Evolutionary conservation across 2,797 vertebrate species (phyloP), one percentile per base, ranked within the genome.

Genomic region (Meriones psammophilus): DNA sequence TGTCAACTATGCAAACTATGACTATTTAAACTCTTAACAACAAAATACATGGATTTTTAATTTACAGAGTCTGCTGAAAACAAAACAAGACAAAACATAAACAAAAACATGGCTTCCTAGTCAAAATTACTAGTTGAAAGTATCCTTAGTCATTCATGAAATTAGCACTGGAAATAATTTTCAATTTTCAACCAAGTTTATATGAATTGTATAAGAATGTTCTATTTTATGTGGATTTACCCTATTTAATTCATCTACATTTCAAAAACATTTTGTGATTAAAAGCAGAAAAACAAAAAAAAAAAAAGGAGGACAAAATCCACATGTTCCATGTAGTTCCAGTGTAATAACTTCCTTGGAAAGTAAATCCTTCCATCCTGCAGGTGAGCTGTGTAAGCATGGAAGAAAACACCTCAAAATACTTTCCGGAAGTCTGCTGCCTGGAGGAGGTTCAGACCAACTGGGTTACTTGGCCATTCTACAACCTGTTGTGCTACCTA

Each of bases 71-170:
- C 30, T 15, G 50, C 3, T 69, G 10, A 83, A 69, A 93, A 95
- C 50, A 94, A n/a, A 79, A 94, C 91, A 94, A n/a, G 76, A 94
- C 91, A 42, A 42, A 42, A 42, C 42, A 42, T 93, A n/a, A 79
- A 94, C 91, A 95, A 93, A 36, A 4, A 0, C 17, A 0, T 58
- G 13, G 9, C 1, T 28, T 33, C 10, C 28, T 64, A 80, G 46
- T 68, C 26, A 89, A 86, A 36, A 89, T 28, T 58, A 68, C 58
- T 85, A 74, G 76, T 64, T 83, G 15, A 15, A 88, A 46, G 18
- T 50, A 50, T 50, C 50, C 50, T 50, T 50, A 50, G 50, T 50
- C 50, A 50, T 0, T 1, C 14, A 18, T 60, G 28, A 94, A 73
- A 56, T 7, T 50, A 62, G 5, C 8, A 14, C 36, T 28, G 4